Percentiles rank a stretch among this genome's conserved stretches.
phyloP scores from a whole-genome alignment of 1,140 invertebrate genomes.

The Phthorimaea operculella region DNA sequence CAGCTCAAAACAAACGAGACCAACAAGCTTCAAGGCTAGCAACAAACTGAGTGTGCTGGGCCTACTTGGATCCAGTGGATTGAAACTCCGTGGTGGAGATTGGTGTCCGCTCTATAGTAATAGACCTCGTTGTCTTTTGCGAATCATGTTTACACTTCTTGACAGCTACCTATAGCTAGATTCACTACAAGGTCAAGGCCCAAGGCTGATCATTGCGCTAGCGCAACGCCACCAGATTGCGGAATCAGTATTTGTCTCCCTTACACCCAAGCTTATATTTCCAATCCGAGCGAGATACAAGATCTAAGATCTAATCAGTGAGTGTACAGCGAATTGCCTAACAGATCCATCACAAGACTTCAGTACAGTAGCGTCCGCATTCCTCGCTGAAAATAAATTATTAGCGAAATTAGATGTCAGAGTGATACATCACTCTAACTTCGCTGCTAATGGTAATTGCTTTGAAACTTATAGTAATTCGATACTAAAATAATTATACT shows the following conservation, averaged over 20 bases:
- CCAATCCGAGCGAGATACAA: slow-evolving; percentile 23
- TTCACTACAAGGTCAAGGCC: slow-evolving; percentile 51
- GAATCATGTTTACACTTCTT: background rate
- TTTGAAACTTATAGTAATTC: background rate
- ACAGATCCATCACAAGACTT: slow-evolving; percentile 43
- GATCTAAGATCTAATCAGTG: slow-evolving; percentile 18
- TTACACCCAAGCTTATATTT: slow-evolving; percentile 18
- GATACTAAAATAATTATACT: background rate
- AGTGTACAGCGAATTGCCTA: slow-evolving; percentile 14
- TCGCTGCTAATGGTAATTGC: background rate
- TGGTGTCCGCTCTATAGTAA: too few species aligned
- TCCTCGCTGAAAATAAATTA: slow-evolving; percentile 55
- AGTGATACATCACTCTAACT: slow-evolving; percentile 20
- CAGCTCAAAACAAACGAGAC: too few species aligned
- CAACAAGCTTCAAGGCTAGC: too few species aligned
- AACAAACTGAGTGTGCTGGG: too few species aligned
- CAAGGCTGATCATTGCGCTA: slow-evolving; percentile 32
- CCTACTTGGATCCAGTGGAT: too few species aligned
- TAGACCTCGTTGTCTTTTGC: background rate
- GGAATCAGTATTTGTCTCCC: slow-evolving; percentile 27
- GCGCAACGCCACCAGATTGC: slow-evolving; percentile 17
- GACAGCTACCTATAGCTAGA: slow-evolving; percentile 31
- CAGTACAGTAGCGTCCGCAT: slow-evolving; percentile 42
- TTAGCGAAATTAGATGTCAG: slow-evolving; percentile 35
- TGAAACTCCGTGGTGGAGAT: too few species aligned